Percentiles rank a stretch among this genome's conserved stretches.
Evolutionary conservation across 2,797 vertebrate genomes (phyloP).

Genomic region (Tamandua tetradactyla): DNA sequence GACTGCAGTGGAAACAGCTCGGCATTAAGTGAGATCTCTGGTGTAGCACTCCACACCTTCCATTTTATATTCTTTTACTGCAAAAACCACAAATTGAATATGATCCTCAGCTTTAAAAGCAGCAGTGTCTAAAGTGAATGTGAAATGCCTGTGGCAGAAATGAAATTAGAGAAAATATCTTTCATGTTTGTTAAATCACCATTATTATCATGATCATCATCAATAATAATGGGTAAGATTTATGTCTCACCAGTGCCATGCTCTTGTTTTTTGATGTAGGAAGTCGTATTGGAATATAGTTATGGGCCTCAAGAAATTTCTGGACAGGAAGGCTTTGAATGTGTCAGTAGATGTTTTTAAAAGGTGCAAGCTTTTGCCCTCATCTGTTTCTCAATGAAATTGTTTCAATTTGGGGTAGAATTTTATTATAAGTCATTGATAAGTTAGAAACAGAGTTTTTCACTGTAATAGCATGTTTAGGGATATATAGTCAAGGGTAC

Average conservation of each 20-base stretch:
- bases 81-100: background rate
- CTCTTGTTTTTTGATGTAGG: background rate
- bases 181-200: background rate
- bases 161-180: background rate
- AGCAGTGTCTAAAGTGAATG: background rate
- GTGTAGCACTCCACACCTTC: background rate
- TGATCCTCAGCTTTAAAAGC: background rate
- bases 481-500: background rate
- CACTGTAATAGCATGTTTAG: background rate
- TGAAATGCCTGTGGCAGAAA: background rate
- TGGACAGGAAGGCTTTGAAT: background rate
- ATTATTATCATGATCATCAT: background rate
- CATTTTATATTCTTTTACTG: background rate
- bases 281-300: background rate
- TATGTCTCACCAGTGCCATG: background rate
- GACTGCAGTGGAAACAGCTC: conserved; percentile 1
- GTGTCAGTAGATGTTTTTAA: background rate
- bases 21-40: background rate
- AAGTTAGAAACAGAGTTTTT: conserved; percentile 30
- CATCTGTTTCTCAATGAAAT: background rate
- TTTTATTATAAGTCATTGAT: conserved; percentile 54
- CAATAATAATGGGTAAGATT: background rate
- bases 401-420: background rate
- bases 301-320: background rate
- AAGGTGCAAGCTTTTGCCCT: background rate